phyloP scores from a whole-genome alignment of 2,113 vertebrate species.

The Psilopogon haemacephalus region DNA sequence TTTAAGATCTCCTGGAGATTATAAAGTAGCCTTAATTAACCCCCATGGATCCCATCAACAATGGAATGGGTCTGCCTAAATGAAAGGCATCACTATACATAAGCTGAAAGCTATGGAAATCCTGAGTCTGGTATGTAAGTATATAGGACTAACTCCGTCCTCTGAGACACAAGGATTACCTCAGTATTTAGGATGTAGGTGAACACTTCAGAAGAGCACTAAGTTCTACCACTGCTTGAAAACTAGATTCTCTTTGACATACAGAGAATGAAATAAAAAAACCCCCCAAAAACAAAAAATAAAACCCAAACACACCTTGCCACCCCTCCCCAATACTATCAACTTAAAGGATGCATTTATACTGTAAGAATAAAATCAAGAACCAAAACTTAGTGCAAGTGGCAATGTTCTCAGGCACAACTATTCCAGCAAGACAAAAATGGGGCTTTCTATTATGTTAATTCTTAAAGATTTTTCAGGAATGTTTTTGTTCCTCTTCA shows the following conservation, averaged over 20 bases:
- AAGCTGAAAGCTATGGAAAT: constrained; percentile 23
- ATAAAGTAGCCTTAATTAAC: constrained; percentile 47
- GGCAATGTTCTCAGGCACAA: not conserved
- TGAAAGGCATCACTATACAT: not conserved
- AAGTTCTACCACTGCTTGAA: not conserved
- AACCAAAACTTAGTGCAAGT: not conserved
- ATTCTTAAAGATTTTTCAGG: not conserved
- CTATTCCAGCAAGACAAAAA: not conserved
- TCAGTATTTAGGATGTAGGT: constrained; percentile 14
- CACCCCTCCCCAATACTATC: not conserved
- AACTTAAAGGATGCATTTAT: not conserved
- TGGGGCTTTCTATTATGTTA: not conserved
- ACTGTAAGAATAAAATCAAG: not conserved
- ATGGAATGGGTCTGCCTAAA: not conserved
- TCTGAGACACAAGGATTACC: constrained; percentile 33
- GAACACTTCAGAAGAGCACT: constrained; percentile 8
- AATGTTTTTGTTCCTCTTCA: constrained; percentile 24
- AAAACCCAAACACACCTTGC: too few species aligned
- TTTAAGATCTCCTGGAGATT: constrained; percentile 43
- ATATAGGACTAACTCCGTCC: not conserved
- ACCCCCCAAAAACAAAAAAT: too few species aligned
- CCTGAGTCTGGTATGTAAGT: not conserved
- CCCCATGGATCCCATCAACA: not conserved
- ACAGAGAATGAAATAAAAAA: not conserved
- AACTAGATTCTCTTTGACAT: not conserved